Conservation (phyloP, 2,113 vertebrate genomes). For the Copsychus sechellarum region DNA sequence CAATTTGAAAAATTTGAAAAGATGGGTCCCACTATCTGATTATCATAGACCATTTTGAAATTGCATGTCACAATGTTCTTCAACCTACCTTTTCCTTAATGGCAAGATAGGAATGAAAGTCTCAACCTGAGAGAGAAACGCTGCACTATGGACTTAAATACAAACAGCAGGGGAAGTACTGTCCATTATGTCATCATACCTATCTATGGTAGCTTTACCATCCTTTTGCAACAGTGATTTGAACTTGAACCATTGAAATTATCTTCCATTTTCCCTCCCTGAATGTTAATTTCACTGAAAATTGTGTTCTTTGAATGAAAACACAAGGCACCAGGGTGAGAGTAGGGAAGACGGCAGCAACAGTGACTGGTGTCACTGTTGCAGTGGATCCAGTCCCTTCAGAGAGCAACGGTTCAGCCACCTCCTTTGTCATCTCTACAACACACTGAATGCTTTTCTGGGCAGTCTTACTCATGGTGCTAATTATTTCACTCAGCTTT, state of each 20-base stretch:
- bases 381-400: not conserved
- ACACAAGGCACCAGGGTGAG: not conserved
- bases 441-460: not conserved
- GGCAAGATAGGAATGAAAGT: not conserved
- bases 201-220: not conserved
- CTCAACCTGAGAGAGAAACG: not conserved
- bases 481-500: not conserved
- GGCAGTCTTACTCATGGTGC: not conserved
- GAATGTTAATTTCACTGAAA: not conserved
- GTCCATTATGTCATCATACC: not conserved
- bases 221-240: not conserved
- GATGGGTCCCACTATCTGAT: not conserved
- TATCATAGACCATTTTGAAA: not conserved
- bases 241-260: not conserved
- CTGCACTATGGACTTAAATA: not conserved
- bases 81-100: not conserved
- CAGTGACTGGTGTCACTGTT: too few species aligned
- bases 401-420: not conserved
- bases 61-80: not conserved
- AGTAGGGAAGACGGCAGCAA: not conserved
- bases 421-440: not conserved
- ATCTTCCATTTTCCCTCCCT: not conserved
- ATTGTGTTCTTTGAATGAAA: rapidly evolving
- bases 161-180: not conserved
- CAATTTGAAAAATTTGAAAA: not conserved